phyloP scores from a whole-genome alignment of 2,888 invertebrate species.

The Teleogryllus oceanicus region DNA sequence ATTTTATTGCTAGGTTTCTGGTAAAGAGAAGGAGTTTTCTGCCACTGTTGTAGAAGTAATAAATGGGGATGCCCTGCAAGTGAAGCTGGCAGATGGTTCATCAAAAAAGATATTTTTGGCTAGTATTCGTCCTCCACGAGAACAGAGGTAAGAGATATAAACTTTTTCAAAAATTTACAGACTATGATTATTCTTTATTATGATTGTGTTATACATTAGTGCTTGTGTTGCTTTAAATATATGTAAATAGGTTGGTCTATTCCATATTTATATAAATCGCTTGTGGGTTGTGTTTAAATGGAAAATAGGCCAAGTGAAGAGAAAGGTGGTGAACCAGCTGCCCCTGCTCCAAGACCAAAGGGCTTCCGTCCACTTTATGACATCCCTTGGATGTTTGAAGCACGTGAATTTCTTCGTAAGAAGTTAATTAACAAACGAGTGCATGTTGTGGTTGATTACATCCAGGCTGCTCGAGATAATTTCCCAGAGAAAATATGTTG shows the following conservation, averaged over 20 bases:
- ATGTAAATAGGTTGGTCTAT: background rate
- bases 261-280: background rate
- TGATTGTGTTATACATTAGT: background rate
- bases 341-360: conserved; percentile 59
- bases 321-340: conserved; percentile 38
- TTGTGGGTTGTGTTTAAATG: background rate
- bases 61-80: conserved; percentile 88
- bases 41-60: conserved; percentile 86
- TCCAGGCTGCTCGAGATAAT: conserved; percentile 89
- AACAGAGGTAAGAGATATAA: conserved; percentile 44
- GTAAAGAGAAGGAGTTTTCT: conserved; percentile 76
- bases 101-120: conserved; percentile 92
- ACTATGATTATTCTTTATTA: background rate
- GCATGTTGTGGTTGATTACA: conserved; percentile 88
- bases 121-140: conserved; percentile 91
- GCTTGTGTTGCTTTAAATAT: background rate
- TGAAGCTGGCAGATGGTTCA: conserved; percentile 74
- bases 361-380: conserved; percentile 91
- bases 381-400: conserved; percentile 98
- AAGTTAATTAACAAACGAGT: conserved; percentile 94
- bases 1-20: conserved; percentile 52
- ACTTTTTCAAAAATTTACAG: background rate
- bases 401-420: conserved; percentile 92
- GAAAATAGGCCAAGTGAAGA: conserved; percentile 51
- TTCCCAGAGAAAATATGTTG: conserved; percentile 95